Conservation (phyloP, 2,888 invertebrate species). For the Lithophane socia region DNA sequence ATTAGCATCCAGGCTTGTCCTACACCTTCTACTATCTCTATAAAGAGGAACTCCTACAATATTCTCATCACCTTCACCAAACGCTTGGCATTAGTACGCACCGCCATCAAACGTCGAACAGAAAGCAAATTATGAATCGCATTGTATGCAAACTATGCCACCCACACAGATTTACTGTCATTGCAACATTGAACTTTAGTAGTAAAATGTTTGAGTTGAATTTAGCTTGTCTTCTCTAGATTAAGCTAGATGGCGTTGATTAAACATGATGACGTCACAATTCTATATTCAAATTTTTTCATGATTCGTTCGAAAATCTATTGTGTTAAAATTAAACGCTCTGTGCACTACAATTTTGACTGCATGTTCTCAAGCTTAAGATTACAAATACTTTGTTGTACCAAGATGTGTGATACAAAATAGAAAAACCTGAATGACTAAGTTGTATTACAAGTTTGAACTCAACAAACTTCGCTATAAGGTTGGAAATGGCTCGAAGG, state of each 20-base stretch:
- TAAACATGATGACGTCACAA: conserved; percentile 45
- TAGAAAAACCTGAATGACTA: conserved; percentile 27
- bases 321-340: conserved; percentile 7
- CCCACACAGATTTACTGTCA: conserved; percentile 51
- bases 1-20: background rate
- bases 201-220: background rate
- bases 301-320: conserved; percentile 31
- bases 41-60: background rate
- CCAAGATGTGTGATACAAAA: conserved; percentile 2
- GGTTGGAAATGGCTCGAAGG: conserved; percentile 7
- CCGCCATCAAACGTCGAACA: conserved; percentile 17
- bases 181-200: conserved; percentile 24
- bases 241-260: conserved; percentile 19
- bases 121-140: conserved; percentile 51
- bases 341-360: background rate
- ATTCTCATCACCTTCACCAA: conserved; percentile 31
- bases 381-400: background rate
- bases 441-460: background rate
- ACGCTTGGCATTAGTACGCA: conserved; percentile 15
- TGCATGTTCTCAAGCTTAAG: rapidly evolving
- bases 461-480: conserved; percentile 1
- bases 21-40: conserved; percentile 2
- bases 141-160: conserved; percentile 70
- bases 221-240: background rate
- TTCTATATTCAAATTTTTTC: conserved; percentile 46